Evolutionary conservation across 92 coral and sea anemone genomes (phyloP).

Genomic region (Actinernus sp.): DNA sequence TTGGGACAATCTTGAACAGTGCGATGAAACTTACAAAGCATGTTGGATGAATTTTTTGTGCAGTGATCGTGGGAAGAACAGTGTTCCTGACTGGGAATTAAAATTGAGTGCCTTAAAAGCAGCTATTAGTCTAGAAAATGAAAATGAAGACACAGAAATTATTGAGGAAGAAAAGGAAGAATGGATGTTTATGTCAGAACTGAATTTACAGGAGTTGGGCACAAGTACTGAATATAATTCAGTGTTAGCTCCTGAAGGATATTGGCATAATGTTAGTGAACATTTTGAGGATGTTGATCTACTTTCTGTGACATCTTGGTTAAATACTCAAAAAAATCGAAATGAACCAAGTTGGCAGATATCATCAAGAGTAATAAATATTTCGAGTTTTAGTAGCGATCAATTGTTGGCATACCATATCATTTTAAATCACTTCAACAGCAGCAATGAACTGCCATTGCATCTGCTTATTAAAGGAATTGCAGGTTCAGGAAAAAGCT

Average conservation of each 20-base stretch:
- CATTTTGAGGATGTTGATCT: constrained; percentile 27
- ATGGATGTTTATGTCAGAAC: constrained; percentile 36
- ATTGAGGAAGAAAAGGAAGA: constrained; percentile 40
- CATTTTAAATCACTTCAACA: constrained; percentile 28
- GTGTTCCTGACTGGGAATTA: constrained; percentile 48
- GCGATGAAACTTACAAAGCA: constrained; percentile 39
- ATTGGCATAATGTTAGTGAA: not conserved
- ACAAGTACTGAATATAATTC: constrained; percentile 31
- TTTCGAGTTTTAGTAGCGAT: constrained; percentile 43
- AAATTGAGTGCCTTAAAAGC: constrained; percentile 7
- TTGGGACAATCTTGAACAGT: constrained; percentile 35
- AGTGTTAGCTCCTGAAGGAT: constrained; percentile 51
- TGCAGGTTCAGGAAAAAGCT: constrained; percentile 7
- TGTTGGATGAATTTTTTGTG: constrained; percentile 35
- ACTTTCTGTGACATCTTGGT: constrained; percentile 30
- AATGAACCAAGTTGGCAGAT: constrained; percentile 6
- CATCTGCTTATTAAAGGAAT: constrained; percentile 6
- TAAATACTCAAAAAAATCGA: constrained; percentile 25
- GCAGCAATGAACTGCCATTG: constrained; percentile 7
- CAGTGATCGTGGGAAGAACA: constrained; percentile 13
- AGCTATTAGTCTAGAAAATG: constrained; percentile 19
- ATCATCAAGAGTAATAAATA: constrained; percentile 40
- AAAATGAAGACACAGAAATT: not conserved
- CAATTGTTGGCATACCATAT: constrained; percentile 51
- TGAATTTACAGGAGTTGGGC: constrained; percentile 27